These are phyloP conservation scores for Xanthorhoe designata DNA, from an alignment of 2,888 invertebrate genomes.

Conservation along the genomic window DNA sequence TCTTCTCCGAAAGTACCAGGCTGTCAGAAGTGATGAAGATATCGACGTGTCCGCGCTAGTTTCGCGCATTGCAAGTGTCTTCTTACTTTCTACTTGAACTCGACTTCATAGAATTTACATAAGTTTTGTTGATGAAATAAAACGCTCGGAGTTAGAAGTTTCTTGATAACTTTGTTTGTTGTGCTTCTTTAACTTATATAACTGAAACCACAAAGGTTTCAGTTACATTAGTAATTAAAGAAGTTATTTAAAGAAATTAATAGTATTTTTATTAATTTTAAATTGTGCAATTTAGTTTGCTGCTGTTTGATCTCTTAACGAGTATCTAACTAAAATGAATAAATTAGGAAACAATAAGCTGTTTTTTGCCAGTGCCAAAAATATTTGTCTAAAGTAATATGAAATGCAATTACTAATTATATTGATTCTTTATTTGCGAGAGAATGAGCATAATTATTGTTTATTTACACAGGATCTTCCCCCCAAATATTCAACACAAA, in stretches of 20 bases:
- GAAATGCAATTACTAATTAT: not conserved
- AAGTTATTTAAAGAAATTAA: not conserved
- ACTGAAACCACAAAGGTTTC: too few relatives aligned
- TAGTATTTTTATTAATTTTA: not conserved
- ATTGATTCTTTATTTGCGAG: not conserved
- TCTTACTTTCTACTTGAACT: conserved; percentile 2
- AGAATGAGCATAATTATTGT: not conserved
- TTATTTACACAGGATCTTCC: not conserved
- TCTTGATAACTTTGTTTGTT: not conserved
- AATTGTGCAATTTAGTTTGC: not conserved
- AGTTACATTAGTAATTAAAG: not conserved
- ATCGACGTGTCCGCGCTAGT: conserved; percentile 19
- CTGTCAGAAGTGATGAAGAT: conserved; percentile 28
- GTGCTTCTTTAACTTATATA: too few relatives aligned
- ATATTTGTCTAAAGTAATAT: too few relatives aligned
- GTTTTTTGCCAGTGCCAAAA: too few relatives aligned
- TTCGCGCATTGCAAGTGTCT: not conserved
- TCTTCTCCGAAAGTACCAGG: conserved; percentile 33
- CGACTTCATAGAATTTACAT: not conserved
- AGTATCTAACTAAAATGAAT: too few relatives aligned
- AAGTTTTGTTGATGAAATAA: not conserved
- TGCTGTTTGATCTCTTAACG: not conserved
- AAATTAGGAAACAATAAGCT: too few relatives aligned
- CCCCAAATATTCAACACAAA: not conserved
- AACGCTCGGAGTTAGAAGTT: not conserved